Base-by-base conservation (phyloP, 64 coral and sea anemone genomes). In the Trachythela sp. region DNA sequence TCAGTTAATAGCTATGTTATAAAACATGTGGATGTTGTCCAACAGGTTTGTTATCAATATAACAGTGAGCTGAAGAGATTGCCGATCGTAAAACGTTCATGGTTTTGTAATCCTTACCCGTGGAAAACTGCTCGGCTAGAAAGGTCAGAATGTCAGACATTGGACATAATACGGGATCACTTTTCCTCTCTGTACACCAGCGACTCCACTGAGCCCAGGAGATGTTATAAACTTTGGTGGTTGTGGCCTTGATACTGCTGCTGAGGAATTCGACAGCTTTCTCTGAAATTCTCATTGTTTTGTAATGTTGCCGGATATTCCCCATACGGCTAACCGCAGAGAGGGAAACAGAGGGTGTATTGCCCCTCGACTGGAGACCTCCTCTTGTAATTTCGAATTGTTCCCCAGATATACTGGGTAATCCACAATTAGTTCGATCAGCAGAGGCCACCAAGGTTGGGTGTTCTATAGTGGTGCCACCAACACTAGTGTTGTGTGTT, bases 81-180 rank as follows among this genome's bases (percentile, higher is more conserved):
- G 75, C 75, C 30, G 75, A 80, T 80, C 75, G 31, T 0, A 80
- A 10, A 37, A 80, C 75, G 20, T 80, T 80, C 9, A 80, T 35
- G 0, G 75, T 80, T 30, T 29, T 80, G 17, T 80, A 80, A 13
- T 80, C 31, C 75, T 34, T 37, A 13, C 75, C 75, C 20, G 9
- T 22, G 11, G 26, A 36, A 39, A 80, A 80, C 75, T 80, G 75
- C 33, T 80, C 75, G 2, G 75, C 75, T 37, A 80, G 35, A 39
- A 34, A 80, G 4, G 75, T 80, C 13, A 80, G 10, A 38, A 80
- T 37, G 4, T 80, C 75, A 17, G 75, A 37, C 9, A 80, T 29
- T 80, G 75, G 75, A 80, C 75, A 80, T 36, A 36, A 38, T 80
- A 80, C 34, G 75, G 13, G 75, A 80, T 80, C 75, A 80, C 75